Evolutionary conservation across 2,113 vertebrate genomes (phyloP), one percentile per base, ranked within the genome.

Genomic region (Serilophus lunatus): DNA sequence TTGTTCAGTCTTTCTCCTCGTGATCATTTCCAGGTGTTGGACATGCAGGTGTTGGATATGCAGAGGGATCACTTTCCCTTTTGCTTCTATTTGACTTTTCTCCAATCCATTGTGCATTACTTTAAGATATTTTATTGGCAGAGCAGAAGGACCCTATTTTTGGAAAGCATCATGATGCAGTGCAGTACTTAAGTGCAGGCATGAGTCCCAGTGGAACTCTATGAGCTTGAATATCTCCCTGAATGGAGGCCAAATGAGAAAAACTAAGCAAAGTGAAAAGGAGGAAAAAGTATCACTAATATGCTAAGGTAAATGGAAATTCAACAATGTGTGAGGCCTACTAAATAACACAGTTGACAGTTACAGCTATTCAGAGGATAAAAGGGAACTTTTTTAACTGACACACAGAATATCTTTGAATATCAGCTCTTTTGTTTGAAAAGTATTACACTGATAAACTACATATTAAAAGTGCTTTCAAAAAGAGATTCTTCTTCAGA

Each of bases 221-320:
- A 22, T 44, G 49, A 87, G 33, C 29, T 38, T 50, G 65, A 90
- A 51, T 61, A 57, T 72, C 85, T 66, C 64, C 50, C 82, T 64
- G 56, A 76, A 74, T 29, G 56, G 47, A 20, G 24, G 51, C 53
- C 70, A 91, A 92, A 91, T 29, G 26, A 87, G 61, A 54, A 8
- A 79, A 82, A 79, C 79, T 24, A 87, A 72, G 19, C 12, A 68
- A 90, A 78, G 35, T 64, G 28, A 70, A 91, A 85, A 75, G 17
- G 25, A 88, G 33, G 11, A 44, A 82, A 78, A 85, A 60, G 5
- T 56, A n/a, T 29, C 47, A 25, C 60, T 91, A 72, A 64, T 60
- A 22, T 68, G 33, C 47, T 92, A 91, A 79, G 45, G 77, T 47
- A 88, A 94, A 93, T 57, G 68, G 82, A 79, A 84, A 91, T 68